Evolutionary conservation across 2,797 vertebrate species (phyloP), one percentile per base, ranked within the genome.

Genomic region (Arnoldichthys spilopterus): DNA sequence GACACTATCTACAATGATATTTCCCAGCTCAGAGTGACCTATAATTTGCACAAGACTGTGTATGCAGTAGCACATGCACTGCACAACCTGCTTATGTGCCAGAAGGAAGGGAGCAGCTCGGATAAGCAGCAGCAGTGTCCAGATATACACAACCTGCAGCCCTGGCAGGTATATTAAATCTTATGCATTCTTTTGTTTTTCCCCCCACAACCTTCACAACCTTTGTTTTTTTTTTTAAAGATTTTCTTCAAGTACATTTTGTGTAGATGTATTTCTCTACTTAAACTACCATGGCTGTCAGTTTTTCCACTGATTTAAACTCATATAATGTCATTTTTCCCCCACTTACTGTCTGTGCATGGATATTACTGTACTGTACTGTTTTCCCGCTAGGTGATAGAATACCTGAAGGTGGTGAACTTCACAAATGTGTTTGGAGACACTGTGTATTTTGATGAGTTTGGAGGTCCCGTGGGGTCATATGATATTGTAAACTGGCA

Each of bases 401-500:
- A 83, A 68, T 82, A 87, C 78, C 81, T 89, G n/a, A 83, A 58
- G 26, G 77, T 82, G 37, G 86, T 89, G 28, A 89, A 82, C 59
- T 89, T 83, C 72, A 85, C 86, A 30, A 89, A 84, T 30, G 20
- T 67, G 13, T 87, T 86, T 74, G 85, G 84, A 18, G 88, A 90
- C 56, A 16, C 66, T 12, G 80, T 90, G 16, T 76, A 86, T 51
- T 90, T 89, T 45, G 85, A 90, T 83, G 64, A 82, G 16, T 75
- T 81, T 68, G 89, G 89, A 32, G 86, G 89, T 69, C 85, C 88
- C 0, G 76, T 78, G 7, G 88, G 84, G 6, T 85, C 87, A 9
- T 89, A 90, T 47, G 86, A 90, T 30, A 83, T 90, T 3, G 83
- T 90, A 51, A 90, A 90, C 84, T 90, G 89, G 89, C 89, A 90